These are phyloP conservation scores for Yponomeuta plumbellus DNA, from an alignment of 2,888 invertebrate species.

Conservation along the genomic window DNA sequence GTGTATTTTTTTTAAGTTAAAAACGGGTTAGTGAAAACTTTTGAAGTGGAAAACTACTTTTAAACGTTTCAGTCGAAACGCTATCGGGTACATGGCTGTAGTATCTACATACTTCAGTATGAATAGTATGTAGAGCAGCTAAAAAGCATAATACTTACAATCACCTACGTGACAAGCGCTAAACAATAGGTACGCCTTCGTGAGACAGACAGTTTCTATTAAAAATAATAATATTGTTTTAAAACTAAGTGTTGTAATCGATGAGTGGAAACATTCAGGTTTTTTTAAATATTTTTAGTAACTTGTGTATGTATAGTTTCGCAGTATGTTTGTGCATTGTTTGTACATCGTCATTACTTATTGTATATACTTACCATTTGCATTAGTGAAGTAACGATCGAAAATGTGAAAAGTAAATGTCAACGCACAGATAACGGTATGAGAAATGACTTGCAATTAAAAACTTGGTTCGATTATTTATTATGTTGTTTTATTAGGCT, in stretches of 20 bases:
- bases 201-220: not conserved
- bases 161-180: too few species aligned
- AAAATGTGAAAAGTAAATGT: not conserved
- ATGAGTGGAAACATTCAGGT: conserved; percentile 11
- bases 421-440: conserved; percentile 4
- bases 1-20: too few species aligned
- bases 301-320: conserved; percentile 5
- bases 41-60: too few species aligned
- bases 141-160: not conserved
- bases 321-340: conserved; percentile 6
- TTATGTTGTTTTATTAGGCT: conserved; percentile 5
- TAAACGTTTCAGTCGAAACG: too few species aligned
- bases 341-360: conserved; percentile 5
- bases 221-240: not conserved
- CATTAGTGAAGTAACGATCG: not conserved
- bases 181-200: not conserved
- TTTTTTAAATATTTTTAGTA: conserved; percentile 1
- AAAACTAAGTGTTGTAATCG: conserved; percentile 13
- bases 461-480: conserved; percentile 11
- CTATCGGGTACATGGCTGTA: too few species aligned
- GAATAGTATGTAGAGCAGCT: too few species aligned
- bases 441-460: conserved; percentile 7
- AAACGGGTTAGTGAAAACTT: too few species aligned
- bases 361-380: not conserved
- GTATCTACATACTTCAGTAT: too few species aligned